phyloP scores from a whole-genome alignment of 2,888 invertebrate species.

The Dorcus parallelipipedus region DNA sequence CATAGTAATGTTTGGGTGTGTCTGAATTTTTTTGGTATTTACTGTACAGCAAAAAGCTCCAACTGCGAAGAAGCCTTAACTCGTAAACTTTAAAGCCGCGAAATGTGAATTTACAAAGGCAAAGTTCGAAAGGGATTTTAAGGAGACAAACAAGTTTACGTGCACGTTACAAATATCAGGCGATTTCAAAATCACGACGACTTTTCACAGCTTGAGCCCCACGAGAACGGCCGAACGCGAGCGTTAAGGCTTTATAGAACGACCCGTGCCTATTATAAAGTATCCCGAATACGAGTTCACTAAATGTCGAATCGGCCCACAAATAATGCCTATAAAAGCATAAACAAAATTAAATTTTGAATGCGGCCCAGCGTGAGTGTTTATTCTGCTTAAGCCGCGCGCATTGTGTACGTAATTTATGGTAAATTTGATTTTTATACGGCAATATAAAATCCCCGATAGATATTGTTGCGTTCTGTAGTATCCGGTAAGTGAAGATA shows the following conservation, averaged over 20 bases:
- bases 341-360: conserved; percentile 3
- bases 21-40: too few relatives aligned
- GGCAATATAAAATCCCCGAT: not conserved
- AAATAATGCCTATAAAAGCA: not conserved
- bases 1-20: too few relatives aligned
- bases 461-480: not conserved
- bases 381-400: not conserved
- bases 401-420: conserved; percentile 1
- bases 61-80: too few relatives aligned
- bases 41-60: too few relatives aligned
- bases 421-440: conserved; percentile 2
- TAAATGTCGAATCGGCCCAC: conserved; percentile 1
- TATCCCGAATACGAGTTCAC: not conserved
- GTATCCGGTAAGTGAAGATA: too few relatives aligned
- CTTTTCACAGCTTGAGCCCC: not conserved
- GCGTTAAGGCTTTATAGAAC: not conserved
- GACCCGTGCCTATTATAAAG: conserved; percentile 1
- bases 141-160: too few relatives aligned
- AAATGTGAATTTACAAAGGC: too few relatives aligned
- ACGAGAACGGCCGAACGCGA: not conserved
- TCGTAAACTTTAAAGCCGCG: too few relatives aligned
- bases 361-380: not conserved
- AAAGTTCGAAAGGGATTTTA: too few relatives aligned
- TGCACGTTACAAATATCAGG: too few relatives aligned
- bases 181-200: not conserved